Base-by-base conservation (phyloP, 1,140 invertebrate genomes). In the Aphelinus atriplicis region DNA sequence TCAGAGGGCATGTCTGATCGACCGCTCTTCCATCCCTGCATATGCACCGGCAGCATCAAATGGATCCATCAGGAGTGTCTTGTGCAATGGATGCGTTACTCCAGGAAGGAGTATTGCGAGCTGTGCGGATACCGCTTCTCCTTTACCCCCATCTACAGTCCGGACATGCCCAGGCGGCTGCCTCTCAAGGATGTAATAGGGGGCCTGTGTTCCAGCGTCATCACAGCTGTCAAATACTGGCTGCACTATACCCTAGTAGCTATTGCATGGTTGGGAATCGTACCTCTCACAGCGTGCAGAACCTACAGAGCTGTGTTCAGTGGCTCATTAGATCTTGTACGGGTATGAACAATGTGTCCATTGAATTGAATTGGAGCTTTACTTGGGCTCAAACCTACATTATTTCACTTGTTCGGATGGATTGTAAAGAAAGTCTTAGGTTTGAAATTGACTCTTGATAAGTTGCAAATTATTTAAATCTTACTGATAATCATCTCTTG, bases 21-120 rank as follows among this genome's bases (percentile, higher is more conserved):
- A 78, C 96, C 95, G 0, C 88, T 99, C 3, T 99, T 97, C 85
- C 97, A 99, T 89, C 98, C 98, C 0, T 99, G 98, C 88, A 97
- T 99, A 67, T 99, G 98, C 86, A 98, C 97, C 7, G 98, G 98
- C 60, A 98, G 96, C 77, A 99, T 99, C 76, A 99, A 99, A 89
- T 99, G 95, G 91, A 99, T 99, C 62, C 98, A 99, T 87, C 97
- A 99, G 85, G 94, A 96, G 82, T 96, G 94, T 84, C 88, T 96
- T 51, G 91, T 95, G 75, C 95, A 95, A 87, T 96, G 95, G 95
- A 95, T 96, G 93, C 90, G 94, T 71, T 99, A 99, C 86, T 98
- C 97, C 61, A 92, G 97, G 73, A 99, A 99, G 89, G 98, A 99
- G 88, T 98, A 97, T 82, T 99, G 98, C 89, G 98, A 99, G 88